Conservation (phyloP, 2,888 invertebrate species). For the Digitonthophagus gazella region DNA sequence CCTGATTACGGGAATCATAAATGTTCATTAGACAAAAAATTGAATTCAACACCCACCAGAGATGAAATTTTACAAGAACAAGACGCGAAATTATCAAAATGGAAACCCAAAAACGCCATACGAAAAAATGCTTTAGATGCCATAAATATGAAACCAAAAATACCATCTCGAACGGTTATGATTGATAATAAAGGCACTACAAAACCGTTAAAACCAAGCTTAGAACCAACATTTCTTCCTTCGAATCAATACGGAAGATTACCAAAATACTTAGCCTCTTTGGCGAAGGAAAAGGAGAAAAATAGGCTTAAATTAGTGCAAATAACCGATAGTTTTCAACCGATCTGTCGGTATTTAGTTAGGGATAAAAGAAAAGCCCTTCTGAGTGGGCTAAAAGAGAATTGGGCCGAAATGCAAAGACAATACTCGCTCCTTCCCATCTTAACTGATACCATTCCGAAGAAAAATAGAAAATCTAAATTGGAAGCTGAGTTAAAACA, state of each 20-base stretch:
- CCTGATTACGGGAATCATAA: constrained; percentile 25
- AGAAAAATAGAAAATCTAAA: constrained; percentile 73
- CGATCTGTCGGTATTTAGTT: constrained; percentile 54
- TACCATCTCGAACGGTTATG: constrained; percentile 57
- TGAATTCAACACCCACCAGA: constrained; percentile 37
- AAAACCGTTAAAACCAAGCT: constrained; percentile 62
- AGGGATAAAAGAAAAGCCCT: constrained; percentile 53
- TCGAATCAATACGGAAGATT: constrained; percentile 68
- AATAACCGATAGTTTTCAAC: constrained; percentile 37
- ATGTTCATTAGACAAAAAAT: constrained; percentile 19
- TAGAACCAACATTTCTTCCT: constrained; percentile 64
- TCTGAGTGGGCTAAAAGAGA: constrained; percentile 72
- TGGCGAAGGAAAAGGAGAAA: constrained; percentile 42
- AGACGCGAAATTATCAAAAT: constrained; percentile 32
- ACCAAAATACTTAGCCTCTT: constrained; percentile 63
- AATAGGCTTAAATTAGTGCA: constrained; percentile 44
- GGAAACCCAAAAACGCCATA: constrained; percentile 54
- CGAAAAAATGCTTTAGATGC: constrained; percentile 62
- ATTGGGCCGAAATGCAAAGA: constrained; percentile 78
- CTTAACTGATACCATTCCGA: constrained; percentile 82
- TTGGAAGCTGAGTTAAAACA: constrained; percentile 77
- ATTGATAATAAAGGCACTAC: constrained; percentile 64
- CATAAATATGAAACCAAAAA: constrained; percentile 55
- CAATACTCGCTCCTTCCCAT: constrained; percentile 80
- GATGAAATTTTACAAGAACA: constrained; percentile 37